Base-by-base conservation (phyloP, 1,140 invertebrate species). In the Pentalonia nigronervosa region DNA sequence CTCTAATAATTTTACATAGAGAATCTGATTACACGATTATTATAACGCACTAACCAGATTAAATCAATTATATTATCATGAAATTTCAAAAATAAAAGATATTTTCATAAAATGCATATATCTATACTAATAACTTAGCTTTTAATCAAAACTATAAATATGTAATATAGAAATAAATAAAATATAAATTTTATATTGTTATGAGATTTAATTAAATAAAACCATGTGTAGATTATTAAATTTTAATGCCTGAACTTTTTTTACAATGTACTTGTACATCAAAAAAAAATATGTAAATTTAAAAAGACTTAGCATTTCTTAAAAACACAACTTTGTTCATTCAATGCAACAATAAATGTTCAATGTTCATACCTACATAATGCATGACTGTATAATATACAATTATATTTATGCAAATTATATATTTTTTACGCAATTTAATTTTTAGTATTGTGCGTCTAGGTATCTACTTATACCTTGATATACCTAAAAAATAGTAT, bases 211-310 rank as follows among this genome's bases (percentile, higher is more conserved):
- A 53, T 53, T 53, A 53, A 53, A 7, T 53, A 53, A 53, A 67
- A 7, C 60, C 60, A 76, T 76, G 14, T 17, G 60, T 0, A 67
- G 25, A n/a, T 17, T n/a, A 17, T 76, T 76, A 14, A n/a, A 76
- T 34, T 76, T 76, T 76, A 76, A n/a, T 76, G n/a, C 14, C 60
- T 76, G 14, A 76, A n/a, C n/a, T n/a, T 76, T 76, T 14, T 76
- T n/a, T 76, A 76, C n/a, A n/a, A 76, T n/a, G 4, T 34, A 76
- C n/a, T 76, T 76, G 4, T n/a, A n/a, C 30, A 17, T n/a, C 17
- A n/a, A n/a, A 76, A 14, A 76, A 76, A 76, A 76, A n/a, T n/a
- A n/a, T 76, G 60, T 76, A 76, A 76, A 76, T n/a, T 76, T 76
- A 34, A 34, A 76, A 67, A 67, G 30, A n/a, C 30, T 6, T 67